Percentiles rank a stretch among this genome's conserved stretches.
Evolutionary conservation across 2,888 invertebrate genomes (phyloP).

Genomic region (Tenthredo amoena): DNA sequence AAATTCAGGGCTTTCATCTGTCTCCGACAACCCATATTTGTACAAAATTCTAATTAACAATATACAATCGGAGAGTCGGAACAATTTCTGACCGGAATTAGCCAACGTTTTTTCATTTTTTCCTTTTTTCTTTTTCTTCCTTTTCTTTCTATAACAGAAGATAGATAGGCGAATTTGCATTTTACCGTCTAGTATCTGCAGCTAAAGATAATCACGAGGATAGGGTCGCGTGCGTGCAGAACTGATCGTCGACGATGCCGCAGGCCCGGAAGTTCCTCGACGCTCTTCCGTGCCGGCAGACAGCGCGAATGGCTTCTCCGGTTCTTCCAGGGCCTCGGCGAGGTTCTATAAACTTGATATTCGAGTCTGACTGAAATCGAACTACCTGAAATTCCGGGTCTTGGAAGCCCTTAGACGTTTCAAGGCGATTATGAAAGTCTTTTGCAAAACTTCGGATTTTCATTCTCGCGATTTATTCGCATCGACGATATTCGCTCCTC

Average conservation of each 20-base stretch:
- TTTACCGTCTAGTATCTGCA: neutral
- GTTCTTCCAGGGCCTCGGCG: neutral
- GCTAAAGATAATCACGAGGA: neutral
- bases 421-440: neutral
- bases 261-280: conserved; percentile 42
- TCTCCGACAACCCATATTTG: neutral
- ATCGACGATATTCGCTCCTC: neutral
- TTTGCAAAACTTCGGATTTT: neutral
- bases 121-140: neutral
- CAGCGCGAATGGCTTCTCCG: neutral
- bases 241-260: conserved; percentile 5
- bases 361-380: conserved; percentile 6
- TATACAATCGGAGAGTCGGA: neutral
- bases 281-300: conserved; percentile 33
- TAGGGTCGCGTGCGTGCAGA: conserved; percentile 43
- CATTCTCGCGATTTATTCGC: neutral
- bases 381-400: neutral
- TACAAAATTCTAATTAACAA: neutral
- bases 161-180: neutral
- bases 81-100: neutral
- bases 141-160: neutral
- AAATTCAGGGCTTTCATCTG: neutral
- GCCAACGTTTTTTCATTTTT: neutral
- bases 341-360: neutral
- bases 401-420: neutral